Evolutionary conservation across 2,797 vertebrate species (phyloP).

Genomic region (Leptoclinus maculatus): DNA sequence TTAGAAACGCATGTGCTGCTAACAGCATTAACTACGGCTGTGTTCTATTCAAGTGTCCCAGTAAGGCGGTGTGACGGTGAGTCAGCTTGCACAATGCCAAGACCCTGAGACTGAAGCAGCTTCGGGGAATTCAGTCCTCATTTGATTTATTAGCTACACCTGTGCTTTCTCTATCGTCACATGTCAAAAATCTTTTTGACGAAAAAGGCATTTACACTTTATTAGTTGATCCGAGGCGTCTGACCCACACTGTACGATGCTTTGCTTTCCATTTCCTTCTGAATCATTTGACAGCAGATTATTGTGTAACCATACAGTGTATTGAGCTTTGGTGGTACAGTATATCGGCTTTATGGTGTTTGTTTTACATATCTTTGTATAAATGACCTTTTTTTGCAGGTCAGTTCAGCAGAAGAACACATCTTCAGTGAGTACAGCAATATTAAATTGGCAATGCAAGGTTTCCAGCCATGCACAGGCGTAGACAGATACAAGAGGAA

Average conservation of each 20-base stretch:
- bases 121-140: not conserved
- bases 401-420: conserved; percentile 2
- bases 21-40: not conserved
- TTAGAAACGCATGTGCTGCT: not conserved
- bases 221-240: not conserved
- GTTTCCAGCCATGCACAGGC: not conserved
- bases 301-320: not conserved
- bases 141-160: not conserved
- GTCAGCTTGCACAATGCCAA: not conserved
- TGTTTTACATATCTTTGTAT: not conserved
- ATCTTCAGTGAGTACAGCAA: not conserved
- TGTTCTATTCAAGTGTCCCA: not conserved
- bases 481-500: not conserved
- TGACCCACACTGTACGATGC: not conserved
- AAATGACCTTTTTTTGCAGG: conserved; percentile 10
- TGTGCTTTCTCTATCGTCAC: not conserved
- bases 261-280: not conserved
- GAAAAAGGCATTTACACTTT: not conserved
- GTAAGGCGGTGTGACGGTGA: not conserved
- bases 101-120: not conserved
- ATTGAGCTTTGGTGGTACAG: not conserved
- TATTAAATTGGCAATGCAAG: not conserved
- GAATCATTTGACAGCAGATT: conserved; percentile 1
- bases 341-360: not conserved
- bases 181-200: not conserved